Percentiles rank a stretch among this genome's conserved stretches.
Evolutionary conservation across 2,888 invertebrate genomes (phyloP).

Genomic region (Entomobrya proxima): DNA sequence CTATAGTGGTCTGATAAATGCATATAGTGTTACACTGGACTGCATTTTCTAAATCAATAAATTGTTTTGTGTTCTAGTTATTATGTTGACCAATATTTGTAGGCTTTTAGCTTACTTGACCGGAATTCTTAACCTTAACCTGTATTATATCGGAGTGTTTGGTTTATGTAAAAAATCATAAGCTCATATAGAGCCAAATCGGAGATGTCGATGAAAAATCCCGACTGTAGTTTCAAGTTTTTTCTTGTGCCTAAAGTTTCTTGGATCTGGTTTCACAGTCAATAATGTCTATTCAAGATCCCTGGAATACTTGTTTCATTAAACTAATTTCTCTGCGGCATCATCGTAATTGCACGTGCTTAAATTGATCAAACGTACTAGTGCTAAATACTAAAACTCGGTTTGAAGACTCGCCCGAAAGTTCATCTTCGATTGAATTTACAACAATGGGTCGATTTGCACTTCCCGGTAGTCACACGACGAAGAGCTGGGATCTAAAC

Average conservation of each 20-base stretch:
- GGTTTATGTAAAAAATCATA: background rate
- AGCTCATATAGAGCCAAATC: too few relatives aligned
- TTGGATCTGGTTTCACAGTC: background rate
- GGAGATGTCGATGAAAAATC: background rate
- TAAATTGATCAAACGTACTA: background rate
- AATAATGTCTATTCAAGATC: slow-evolving; percentile 62
- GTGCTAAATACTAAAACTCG: too few relatives aligned
- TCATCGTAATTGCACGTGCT: slow-evolving; percentile 9
- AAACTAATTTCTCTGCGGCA: slow-evolving; percentile 29
- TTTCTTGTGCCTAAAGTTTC: background rate
- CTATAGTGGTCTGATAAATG: too few relatives aligned
- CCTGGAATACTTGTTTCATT: slow-evolving; percentile 38
- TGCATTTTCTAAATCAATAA: background rate
- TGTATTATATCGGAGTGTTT: background rate
- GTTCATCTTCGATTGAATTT: too few relatives aligned
- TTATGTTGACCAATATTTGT: background rate
- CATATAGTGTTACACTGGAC: too few relatives aligned
- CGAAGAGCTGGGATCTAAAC: slow-evolving; percentile 54
- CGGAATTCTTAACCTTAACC: slow-evolving; percentile 9
- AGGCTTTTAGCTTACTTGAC: background rate
- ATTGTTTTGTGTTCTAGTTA: background rate
- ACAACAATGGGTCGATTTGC: slow-evolving; percentile 52
- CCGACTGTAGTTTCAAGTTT: background rate
- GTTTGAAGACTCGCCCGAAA: too few relatives aligned
- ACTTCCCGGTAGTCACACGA: slow-evolving; percentile 40